These are phyloP conservation scores for Archocentrus centrarchus DNA, from an alignment of 2,113 vertebrate species.

Conservation along the genomic window DNA sequence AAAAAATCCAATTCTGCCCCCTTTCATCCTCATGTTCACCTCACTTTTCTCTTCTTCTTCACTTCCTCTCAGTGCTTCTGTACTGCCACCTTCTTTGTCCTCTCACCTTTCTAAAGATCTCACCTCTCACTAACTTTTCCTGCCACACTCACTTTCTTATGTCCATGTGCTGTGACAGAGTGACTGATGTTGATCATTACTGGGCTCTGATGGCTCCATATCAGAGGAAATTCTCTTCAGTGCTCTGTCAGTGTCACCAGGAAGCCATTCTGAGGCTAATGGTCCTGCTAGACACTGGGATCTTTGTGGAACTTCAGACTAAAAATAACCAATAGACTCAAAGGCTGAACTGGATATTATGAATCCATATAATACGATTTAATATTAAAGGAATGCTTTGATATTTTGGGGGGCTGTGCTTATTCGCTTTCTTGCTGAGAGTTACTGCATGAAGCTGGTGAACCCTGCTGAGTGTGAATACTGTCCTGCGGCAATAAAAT, in stretches of 20 bases:
- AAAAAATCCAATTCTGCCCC: neutral
- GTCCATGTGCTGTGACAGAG: slow-evolving; percentile 45
- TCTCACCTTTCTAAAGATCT: slow-evolving; percentile 4
- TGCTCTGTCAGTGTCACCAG: slow-evolving; percentile 56
- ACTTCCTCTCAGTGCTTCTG: slow-evolving; percentile 5
- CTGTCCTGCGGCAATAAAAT: neutral
- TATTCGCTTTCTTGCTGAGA: neutral
- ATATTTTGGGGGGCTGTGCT: neutral
- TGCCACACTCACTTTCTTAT: slow-evolving; percentile 5
- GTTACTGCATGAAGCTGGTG: neutral
- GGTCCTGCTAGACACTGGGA: slow-evolving; percentile 10
- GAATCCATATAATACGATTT: neutral
- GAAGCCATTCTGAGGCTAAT: slow-evolving; percentile 46
- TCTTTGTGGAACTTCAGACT: slow-evolving; percentile 19
- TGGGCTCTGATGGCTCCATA: slow-evolving; percentile 47
- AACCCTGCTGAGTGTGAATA: neutral
- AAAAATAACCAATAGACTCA: slow-evolving; percentile 16
- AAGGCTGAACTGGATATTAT: neutral
- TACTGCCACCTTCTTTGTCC: neutral
- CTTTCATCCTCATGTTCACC: neutral
- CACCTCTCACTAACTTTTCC: slow-evolving; percentile 15
- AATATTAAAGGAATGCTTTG: neutral
- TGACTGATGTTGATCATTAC: slow-evolving; percentile 70
- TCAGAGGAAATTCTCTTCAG: slow-evolving; percentile 50
- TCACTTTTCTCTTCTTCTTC: slow-evolving; percentile 4